A percentile compares a stretch with the other conserved stretches of the same genome.
Conservation (phyloP, 2,797 vertebrate genomes). For the Gephyroberyx darwinii region DNA sequence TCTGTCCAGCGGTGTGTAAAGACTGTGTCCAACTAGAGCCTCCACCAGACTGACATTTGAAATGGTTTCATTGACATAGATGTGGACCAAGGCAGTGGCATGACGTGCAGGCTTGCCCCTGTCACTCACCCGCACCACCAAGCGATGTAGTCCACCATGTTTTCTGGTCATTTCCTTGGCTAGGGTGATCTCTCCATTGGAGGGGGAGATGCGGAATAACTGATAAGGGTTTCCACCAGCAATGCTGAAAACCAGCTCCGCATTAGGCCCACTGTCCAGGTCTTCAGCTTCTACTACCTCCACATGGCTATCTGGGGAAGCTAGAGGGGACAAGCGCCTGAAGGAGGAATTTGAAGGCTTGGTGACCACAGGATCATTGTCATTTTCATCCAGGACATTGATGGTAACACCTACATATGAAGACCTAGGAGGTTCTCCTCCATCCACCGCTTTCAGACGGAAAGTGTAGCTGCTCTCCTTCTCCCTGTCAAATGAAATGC, state of each 20-base stretch:
- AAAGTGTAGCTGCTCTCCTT: constrained; percentile 99
- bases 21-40: constrained; percentile 93
- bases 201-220: constrained; percentile 94
- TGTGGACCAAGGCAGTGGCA: constrained; percentile 93
- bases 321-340: constrained; percentile 88
- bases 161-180: constrained; percentile 95
- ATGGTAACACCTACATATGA: constrained; percentile 97
- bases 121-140: constrained; percentile 96
- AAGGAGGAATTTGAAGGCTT: constrained; percentile 97
- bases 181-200: constrained; percentile 93
- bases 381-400: constrained; percentile 98
- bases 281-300: constrained; percentile 96
- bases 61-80: constrained; percentile 97
- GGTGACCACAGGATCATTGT: constrained; percentile 96
- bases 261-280: constrained; percentile 94
- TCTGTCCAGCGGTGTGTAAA: constrained; percentile 94
- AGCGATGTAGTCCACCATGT: constrained; percentile 94
- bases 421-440: constrained; percentile 92
- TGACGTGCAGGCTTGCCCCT: constrained; percentile 93
- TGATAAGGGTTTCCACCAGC: constrained; percentile 95
- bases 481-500: constrained; percentile 97
- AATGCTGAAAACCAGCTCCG: constrained; percentile 93
- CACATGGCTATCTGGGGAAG: constrained; percentile 92
- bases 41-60: constrained; percentile 94
- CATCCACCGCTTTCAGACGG: constrained; percentile 94